Evolutionary conservation across 2,797 vertebrate genomes (phyloP), one percentile per base, ranked within the genome.

Genomic region (Chloroceryle inda): DNA sequence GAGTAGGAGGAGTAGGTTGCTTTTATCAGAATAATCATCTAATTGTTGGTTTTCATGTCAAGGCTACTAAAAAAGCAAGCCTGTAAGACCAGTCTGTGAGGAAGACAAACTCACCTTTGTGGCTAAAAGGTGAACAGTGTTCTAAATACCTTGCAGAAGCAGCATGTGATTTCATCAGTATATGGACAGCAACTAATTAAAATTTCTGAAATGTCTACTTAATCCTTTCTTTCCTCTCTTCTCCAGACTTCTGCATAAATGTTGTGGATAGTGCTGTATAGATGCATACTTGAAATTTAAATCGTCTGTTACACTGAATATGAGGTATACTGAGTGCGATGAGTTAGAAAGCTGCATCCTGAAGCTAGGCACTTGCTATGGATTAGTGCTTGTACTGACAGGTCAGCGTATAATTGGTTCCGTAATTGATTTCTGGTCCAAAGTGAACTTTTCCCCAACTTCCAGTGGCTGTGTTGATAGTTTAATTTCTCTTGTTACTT

Each of bases 21-120:
- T 93, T 92, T 73, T 58, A 37, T 92, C 47, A 87, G 45, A 86
- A 21, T 55, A 47, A 75, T 52, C 17, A 37, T 58, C 18, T 75
- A 21, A 18, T 69, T 6, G 5, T 50, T 3, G 13, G 29, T 47
- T 76, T 69, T 76, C 38, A 63, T 91, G 40, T 67, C 59, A 47
- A 59, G 52, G 40, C 31, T 63, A 6, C 50, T 81, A 66, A 38
- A 89, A 87, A 71, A 66, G 9, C 68, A 71, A 69, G 67, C 87
- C 38, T 5, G 0, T 66, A 79, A 92, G 50, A 75, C 23, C 29
- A 55, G 53, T 33, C 26, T 15, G 1, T 71, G 50, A 47, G 62
- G 58, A 86, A 68, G 42, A 38, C 21, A 24, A 40, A 40, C 40
- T 40, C 35, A 33, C 5, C 2, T 73, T 26, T 5, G 5, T 85